A percentile compares a stretch with the other conserved stretches of the same genome.
These are phyloP conservation scores for Calliopum simillimum DNA, from an alignment of 2,888 invertebrate genomes.

Conservation along the genomic window DNA sequence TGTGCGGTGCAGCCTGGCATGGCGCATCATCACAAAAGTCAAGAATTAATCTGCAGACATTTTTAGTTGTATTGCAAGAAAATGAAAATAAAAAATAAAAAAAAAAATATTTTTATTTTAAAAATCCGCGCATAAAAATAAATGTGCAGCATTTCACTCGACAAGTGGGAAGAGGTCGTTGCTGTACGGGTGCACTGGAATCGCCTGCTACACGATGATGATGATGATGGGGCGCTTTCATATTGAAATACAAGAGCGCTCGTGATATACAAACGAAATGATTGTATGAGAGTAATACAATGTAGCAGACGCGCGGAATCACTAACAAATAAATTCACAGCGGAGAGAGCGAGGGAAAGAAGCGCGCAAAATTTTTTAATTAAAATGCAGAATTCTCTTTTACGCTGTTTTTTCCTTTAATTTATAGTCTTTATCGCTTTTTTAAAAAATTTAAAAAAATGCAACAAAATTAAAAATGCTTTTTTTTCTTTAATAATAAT, in stretches of 20 bases:
- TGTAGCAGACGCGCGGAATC: background rate
- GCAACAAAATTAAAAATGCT: too few relatives aligned
- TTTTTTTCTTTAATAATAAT: too few relatives aligned
- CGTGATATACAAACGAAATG: background rate
- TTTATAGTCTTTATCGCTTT: background rate
- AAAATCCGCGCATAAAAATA: slow-evolving; percentile 10
- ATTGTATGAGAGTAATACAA: background rate
- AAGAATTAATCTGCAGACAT: slow-evolving; percentile 15
- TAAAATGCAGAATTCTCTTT: background rate
- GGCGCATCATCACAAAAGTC: background rate
- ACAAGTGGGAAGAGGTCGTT: background rate
- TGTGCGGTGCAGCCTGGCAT: too few relatives aligned
- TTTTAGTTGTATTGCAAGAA: background rate
- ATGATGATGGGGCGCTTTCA: background rate
- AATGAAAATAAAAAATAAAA: background rate
- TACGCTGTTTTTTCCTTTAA: background rate
- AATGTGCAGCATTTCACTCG: slow-evolving; percentile 11
- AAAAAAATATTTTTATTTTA: background rate
- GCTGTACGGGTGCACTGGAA: background rate
- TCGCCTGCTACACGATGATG: background rate
- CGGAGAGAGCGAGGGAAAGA: background rate
- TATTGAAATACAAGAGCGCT: slow-evolving; percentile 10
- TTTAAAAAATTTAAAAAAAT: too few relatives aligned
- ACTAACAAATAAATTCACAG: background rate
- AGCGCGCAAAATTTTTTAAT: slow-evolving; percentile 4